phyloP scores from a whole-genome alignment of 2,888 invertebrate species.

The Polylopha cassiicola region DNA sequence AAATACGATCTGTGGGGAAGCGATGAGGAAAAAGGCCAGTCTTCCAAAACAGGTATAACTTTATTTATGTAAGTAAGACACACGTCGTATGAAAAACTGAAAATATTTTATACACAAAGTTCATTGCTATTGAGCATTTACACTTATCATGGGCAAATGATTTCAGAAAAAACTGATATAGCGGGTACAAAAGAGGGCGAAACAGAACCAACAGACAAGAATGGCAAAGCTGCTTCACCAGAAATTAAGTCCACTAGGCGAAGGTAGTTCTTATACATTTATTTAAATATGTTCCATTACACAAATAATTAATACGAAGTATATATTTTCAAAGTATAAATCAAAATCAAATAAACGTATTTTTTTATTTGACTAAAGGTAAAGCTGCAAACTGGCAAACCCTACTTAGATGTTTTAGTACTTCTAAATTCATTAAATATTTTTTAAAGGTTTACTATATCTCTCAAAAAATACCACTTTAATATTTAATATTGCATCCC shows the following conservation, averaged over 20 bases:
- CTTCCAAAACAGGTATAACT: conserved; percentile 49
- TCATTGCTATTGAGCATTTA: background rate
- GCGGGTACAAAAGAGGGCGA: conserved; percentile 42
- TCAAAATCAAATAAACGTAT: too few species aligned
- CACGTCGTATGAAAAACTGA: too few species aligned
- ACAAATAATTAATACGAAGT: too few species aligned
- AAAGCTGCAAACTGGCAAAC: too few species aligned
- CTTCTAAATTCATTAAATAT: too few species aligned
- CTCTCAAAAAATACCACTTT: too few species aligned
- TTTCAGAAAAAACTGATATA: conserved; percentile 49
- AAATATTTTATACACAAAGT: background rate
- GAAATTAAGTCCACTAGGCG: conserved; percentile 50
- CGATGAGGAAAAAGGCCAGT: conserved; percentile 72
- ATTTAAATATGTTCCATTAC: too few species aligned
- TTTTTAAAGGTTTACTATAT: too few species aligned
- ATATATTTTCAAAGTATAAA: too few species aligned
- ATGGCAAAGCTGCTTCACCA: conserved; percentile 45
- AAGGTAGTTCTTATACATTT: conserved; percentile 51
- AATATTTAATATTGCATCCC: too few species aligned
- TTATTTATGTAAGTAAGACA: background rate
- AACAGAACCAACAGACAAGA: conserved; percentile 43
- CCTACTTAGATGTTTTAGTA: too few species aligned
- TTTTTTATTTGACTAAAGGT: too few species aligned
- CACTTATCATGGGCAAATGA: background rate
- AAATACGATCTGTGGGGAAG: conserved; percentile 88